Evolutionary conservation across 2,797 vertebrate species (phyloP).

Genomic region (Anableps anableps): DNA sequence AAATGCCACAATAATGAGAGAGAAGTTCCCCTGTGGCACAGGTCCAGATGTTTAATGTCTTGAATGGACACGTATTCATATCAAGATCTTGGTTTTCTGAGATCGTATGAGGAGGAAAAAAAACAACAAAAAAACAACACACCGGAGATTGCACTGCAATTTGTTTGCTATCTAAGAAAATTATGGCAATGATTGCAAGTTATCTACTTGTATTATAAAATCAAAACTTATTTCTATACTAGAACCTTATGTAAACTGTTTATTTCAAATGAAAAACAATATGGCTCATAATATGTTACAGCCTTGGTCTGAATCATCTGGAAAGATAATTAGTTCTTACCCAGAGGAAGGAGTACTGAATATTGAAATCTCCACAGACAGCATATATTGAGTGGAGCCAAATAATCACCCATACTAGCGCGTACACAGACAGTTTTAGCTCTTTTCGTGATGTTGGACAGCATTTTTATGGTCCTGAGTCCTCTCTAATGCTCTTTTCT

Average conservation of each 20-base stretch:
- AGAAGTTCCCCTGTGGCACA: not conserved
- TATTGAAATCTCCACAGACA: not conserved
- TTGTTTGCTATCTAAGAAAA: conserved; percentile 2
- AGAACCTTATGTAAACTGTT: not conserved
- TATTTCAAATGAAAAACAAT: not conserved
- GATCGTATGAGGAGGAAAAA: too few relatives aligned
- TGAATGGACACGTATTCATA: not conserved
- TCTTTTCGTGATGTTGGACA: not conserved
- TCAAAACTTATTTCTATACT: conserved; percentile 2
- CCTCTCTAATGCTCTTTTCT: not conserved
- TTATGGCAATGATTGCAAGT: conserved; percentile 7
- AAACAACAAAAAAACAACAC: not conserved
- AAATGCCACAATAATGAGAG: not conserved
- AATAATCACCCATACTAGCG: not conserved
- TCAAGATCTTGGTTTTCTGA: not conserved
- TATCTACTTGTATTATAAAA: not conserved
- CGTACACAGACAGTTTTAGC: not conserved
- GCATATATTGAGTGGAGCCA: not conserved
- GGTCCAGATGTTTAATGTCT: not conserved
- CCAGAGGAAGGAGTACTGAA: not conserved
- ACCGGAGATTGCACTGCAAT: conserved; percentile 9
- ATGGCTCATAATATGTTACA: not conserved
- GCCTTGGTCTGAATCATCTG: conserved; percentile 3
- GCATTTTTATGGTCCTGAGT: not conserved
- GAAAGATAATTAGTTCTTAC: not conserved